Conservation (phyloP, 2,797 vertebrate genomes). For the Limnodromus scolopaceus region DNA sequence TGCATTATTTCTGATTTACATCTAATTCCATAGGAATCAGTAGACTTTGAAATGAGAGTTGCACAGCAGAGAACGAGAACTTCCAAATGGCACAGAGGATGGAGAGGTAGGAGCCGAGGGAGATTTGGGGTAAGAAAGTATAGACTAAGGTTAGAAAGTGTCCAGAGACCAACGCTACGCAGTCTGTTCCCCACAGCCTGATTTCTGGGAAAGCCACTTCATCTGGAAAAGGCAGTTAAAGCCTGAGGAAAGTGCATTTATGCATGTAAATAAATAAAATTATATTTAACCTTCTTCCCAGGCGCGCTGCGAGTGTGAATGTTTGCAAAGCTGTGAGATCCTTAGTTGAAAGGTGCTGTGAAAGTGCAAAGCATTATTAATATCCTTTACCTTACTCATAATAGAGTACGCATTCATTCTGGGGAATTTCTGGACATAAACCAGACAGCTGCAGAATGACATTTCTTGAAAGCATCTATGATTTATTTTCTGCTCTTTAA, state of each 20-base stretch:
- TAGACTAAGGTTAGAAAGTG: neutral
- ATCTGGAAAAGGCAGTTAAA: neutral
- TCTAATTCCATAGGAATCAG: neutral
- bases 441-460: conserved; percentile 69
- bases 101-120: accelerated
- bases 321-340: conserved; percentile 67
- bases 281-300: conserved; percentile 18
- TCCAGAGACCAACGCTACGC: neutral
- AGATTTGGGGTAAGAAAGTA: neutral
- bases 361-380: conserved; percentile 67
- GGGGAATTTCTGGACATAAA: conserved; percentile 68
- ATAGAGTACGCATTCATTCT: conserved; percentile 38
- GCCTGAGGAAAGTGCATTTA: neutral
- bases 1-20: neutral
- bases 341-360: conserved; percentile 63
- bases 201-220: neutral
- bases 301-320: neutral
- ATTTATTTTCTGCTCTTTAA: conserved; percentile 71
- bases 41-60: neutral
- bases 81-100: neutral
- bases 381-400: conserved; percentile 59
- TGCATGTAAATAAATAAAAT: conserved; percentile 29
- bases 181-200: neutral
- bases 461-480: conserved; percentile 71
- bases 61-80: neutral